Conservation (phyloP, 2,113 vertebrate species). For the Opisthocomus hoazin region DNA sequence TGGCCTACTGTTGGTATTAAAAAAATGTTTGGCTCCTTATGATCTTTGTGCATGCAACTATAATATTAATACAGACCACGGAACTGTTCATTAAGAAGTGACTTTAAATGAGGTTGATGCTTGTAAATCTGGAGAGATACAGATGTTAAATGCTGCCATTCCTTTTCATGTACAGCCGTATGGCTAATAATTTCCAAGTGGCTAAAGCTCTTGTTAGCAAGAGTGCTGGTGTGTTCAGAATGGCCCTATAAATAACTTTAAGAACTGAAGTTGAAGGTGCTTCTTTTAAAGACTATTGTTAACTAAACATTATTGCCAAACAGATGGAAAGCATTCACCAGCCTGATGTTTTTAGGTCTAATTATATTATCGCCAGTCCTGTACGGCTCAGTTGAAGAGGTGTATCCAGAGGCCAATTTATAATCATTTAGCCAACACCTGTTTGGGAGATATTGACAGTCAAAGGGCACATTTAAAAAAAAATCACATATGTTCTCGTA, state of each 20-base stretch:
- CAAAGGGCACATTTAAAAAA: slow-evolving; percentile 83
- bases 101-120: slow-evolving; percentile 77
- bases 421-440: slow-evolving; percentile 99
- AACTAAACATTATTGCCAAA: slow-evolving; percentile 88
- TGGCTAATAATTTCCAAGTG: slow-evolving; percentile 81
- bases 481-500: slow-evolving; percentile 81
- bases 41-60: slow-evolving; percentile 74
- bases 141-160: slow-evolving; percentile 78
- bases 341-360: slow-evolving; percentile 96
- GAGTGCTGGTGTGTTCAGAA: slow-evolving; percentile 79
- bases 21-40: slow-evolving; percentile 79
- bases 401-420: slow-evolving; percentile 98
- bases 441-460: slow-evolving; percentile 94
- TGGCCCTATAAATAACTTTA: slow-evolving; percentile 78
- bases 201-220: slow-evolving; percentile 78
- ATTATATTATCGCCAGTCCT: slow-evolving; percentile 95
- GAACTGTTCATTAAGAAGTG: slow-evolving; percentile 79
- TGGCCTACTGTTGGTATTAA: slow-evolving; percentile 78
- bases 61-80: slow-evolving; percentile 74
- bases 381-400: slow-evolving; percentile 89
- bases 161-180: slow-evolving; percentile 67
- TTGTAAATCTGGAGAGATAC: slow-evolving; percentile 76
- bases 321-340: slow-evolving; percentile 94
- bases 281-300: slow-evolving; percentile 86
- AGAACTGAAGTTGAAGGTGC: slow-evolving; percentile 83